phyloP scores from a whole-genome alignment of 2,113 vertebrate species.

The Aptenodytes patagonicus region DNA sequence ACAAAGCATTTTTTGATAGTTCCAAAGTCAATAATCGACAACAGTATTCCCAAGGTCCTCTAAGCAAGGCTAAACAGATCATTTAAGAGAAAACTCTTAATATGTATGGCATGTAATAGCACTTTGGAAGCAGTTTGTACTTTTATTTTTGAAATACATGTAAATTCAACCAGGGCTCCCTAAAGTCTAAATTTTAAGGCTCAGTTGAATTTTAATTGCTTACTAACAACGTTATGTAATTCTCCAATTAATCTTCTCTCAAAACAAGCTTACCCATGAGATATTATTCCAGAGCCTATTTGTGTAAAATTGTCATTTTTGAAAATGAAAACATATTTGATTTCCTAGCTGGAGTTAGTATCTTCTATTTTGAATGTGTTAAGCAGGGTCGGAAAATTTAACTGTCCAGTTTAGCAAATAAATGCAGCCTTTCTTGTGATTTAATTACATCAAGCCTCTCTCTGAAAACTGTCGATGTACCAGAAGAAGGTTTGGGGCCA shows the following conservation, averaged over 20 bases:
- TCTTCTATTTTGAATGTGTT: neutral
- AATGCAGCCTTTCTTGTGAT: neutral
- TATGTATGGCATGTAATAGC: conserved; percentile 6
- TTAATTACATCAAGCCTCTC: neutral
- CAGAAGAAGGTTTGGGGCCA: neutral
- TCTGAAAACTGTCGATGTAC: neutral
- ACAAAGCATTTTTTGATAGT: neutral
- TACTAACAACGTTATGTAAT: conserved; percentile 43
- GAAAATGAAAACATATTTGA: neutral
- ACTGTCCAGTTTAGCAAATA: neutral
- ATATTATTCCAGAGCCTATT: conserved; percentile 21
- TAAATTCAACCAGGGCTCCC: neutral
- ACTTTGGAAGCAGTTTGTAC: conserved; percentile 36
- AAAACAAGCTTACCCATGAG: conserved; percentile 33
- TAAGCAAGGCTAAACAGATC: neutral
- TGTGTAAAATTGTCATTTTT: conserved; percentile 24
- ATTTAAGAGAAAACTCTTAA: conserved; percentile 28
- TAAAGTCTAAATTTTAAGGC: conserved; percentile 40
- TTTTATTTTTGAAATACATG: conserved; percentile 45
- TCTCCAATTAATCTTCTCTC: conserved; percentile 45
- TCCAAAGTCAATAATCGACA: neutral
- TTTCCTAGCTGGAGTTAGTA: neutral
- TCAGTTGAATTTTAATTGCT: conserved; percentile 62
- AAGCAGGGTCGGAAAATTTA: neutral
- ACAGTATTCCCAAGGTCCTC: neutral